Conservation (phyloP, 2,888 invertebrate species). For the Cryptops parisi region DNA sequence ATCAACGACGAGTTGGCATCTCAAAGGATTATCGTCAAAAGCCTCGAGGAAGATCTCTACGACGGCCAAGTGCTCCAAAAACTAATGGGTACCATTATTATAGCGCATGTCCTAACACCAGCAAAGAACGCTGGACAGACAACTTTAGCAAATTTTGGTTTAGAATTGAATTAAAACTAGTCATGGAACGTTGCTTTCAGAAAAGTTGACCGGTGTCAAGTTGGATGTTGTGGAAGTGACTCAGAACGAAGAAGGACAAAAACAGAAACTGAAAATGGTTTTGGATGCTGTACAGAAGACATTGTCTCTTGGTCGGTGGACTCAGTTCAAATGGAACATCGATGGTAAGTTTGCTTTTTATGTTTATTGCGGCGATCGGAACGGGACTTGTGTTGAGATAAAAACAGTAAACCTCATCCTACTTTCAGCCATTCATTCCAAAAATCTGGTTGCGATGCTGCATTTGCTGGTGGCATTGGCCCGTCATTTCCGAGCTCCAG, state of each 20-base stretch:
- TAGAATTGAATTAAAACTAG: too few species aligned
- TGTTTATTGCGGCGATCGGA: background rate
- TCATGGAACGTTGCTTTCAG: too few species aligned
- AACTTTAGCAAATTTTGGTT: too few species aligned
- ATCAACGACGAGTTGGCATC: slow-evolving; percentile 94
- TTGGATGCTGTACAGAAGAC: slow-evolving; percentile 72
- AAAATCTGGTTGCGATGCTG: slow-evolving; percentile 89
- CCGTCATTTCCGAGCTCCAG: slow-evolving; percentile 86
- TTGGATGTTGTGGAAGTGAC: slow-evolving; percentile 96
- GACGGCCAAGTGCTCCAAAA: slow-evolving; percentile 82
- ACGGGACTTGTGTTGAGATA: background rate
- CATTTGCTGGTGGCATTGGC: slow-evolving; percentile 83
- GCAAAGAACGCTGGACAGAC: too few species aligned
- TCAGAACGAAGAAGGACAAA: slow-evolving; percentile 93
- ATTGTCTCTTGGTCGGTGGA: slow-evolving; percentile 54
- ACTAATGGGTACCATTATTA: slow-evolving; percentile 45
- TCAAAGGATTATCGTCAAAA: slow-evolving; percentile 92
- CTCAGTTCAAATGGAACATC: slow-evolving; percentile 87
- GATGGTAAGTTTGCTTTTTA: slow-evolving; percentile 39
- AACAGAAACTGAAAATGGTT: slow-evolving; percentile 81
- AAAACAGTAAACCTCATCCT: background rate
- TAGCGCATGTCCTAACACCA: too few species aligned
- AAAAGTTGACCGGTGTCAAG: slow-evolving; percentile 73
- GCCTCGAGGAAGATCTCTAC: slow-evolving; percentile 91
- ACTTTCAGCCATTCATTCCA: slow-evolving; percentile 63